Base-by-base conservation (phyloP, 2,888 invertebrate genomes). In the Drosophila nigricruria region DNA sequence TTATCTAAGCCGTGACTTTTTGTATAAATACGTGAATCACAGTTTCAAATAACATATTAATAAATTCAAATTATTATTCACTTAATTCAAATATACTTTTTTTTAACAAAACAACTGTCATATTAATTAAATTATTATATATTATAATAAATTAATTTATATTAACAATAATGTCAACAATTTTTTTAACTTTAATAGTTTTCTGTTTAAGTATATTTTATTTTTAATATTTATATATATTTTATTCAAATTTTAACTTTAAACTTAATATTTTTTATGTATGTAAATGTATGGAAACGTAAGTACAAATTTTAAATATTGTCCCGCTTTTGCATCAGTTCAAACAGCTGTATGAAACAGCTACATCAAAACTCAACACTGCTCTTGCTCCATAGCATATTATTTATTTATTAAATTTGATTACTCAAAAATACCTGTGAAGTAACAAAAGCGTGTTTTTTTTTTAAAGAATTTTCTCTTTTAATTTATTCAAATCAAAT, bases 401-500 rank as follows among this genome's bases (percentile, higher is more conserved):
- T 27, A 12, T 30, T 47, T 27, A 40, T n/a, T 47, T 30, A 49
- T 49, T 30, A 30, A 5, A 12, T n/a, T 16, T 25, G 1, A 5
- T 25, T 25, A 25, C 25, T 18, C 6, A 2, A 30, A 49, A 30
- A 49, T 49, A 18, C 18, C 14, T 49, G 30, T 30, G 3, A 30
- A 6, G 5, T 18, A 14, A 12, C 8, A 14, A 49, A 49, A 30
- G 6, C 47, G 27, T 30, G 27, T 27, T 1, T 18, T 27, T n/a
- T 0, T 10, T 6, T 12, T 30, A 12, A n/a, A 12, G 2, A n/a
- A 47, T 49, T n/a, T 12, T 25, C n/a, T 18, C 10, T 27, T 27
- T 27, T 30, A 49, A 49, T 49, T 32, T 30, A 49, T 49, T 32
- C 30, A 49, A 49, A 30, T 20, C 1, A 30, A 49, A 32, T 30